Evolutionary conservation across 2,888 invertebrate genomes (phyloP).

Genomic region (Ryuthela nishihirai): DNA sequence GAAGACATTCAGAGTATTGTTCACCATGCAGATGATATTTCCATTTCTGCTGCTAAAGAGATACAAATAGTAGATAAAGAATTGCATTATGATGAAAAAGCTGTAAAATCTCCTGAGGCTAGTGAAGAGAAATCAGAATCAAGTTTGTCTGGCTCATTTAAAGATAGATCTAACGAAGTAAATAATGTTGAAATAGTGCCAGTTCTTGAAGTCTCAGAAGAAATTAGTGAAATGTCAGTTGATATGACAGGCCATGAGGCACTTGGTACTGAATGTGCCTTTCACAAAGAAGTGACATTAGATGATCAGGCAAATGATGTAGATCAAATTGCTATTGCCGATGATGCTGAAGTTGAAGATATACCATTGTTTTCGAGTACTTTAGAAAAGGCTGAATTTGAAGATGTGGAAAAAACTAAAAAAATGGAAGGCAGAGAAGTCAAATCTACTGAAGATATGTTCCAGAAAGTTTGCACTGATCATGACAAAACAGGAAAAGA

Average conservation of each 20-base stretch:
- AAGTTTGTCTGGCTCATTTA: conserved; percentile 15
- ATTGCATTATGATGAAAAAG: conserved; percentile 10
- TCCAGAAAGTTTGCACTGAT: not conserved
- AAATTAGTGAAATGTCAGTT: conserved; percentile 16
- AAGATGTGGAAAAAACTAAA: conserved; percentile 21
- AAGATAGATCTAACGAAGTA: conserved; percentile 23
- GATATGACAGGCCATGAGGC: conserved; percentile 31
- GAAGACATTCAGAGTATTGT: too few species aligned
- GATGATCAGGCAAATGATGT: conserved; percentile 9
- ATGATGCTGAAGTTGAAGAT: conserved; percentile 4
- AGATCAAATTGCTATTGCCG: not conserved
- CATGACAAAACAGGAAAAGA: conserved; percentile 11
- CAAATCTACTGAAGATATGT: conserved; percentile 7
- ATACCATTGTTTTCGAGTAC: not conserved
- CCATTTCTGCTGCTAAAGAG: too few species aligned
- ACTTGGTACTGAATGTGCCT: conserved; percentile 28
- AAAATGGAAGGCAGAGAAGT: conserved; percentile 8
- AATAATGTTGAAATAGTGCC: conserved; percentile 23
- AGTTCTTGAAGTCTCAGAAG: conserved; percentile 26
- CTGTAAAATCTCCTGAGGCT: conserved; percentile 8
- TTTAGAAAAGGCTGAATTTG: conserved; percentile 24
- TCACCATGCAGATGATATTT: too few species aligned
- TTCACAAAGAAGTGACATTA: conserved; percentile 24
- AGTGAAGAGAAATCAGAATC: conserved; percentile 26
- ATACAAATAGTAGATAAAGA: too few species aligned